These are phyloP conservation scores for Chanos chanos DNA, from an alignment of 2,797 vertebrate genomes.

Conservation along the genomic window DNA sequence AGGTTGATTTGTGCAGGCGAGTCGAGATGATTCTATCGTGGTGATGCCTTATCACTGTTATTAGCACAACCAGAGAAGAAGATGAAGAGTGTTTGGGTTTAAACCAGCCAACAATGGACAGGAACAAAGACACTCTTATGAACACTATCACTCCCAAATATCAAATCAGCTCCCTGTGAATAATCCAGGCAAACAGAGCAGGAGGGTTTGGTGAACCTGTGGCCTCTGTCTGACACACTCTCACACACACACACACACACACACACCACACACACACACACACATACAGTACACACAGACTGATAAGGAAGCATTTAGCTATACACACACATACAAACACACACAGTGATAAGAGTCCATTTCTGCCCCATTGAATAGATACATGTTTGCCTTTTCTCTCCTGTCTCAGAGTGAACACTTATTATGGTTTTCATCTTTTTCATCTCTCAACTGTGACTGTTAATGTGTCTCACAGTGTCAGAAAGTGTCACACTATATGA, in stretches of 20 bases:
- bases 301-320: slow-evolving; percentile 43
- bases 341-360: slow-evolving; percentile 34
- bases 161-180: slow-evolving; percentile 77
- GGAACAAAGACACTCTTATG: slow-evolving; percentile 78
- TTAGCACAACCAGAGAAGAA: slow-evolving; percentile 73
- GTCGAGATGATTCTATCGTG: slow-evolving; percentile 78
- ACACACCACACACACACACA: slow-evolving; percentile 26
- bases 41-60: slow-evolving; percentile 77
- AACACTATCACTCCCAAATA: slow-evolving; percentile 79
- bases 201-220: slow-evolving; percentile 72
- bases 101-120: slow-evolving; percentile 76
- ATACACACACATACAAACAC: slow-evolving; percentile 27
- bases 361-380: slow-evolving; percentile 31
- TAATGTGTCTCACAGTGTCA: too few relatives aligned
- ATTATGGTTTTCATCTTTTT: too few relatives aligned
- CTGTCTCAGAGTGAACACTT: slow-evolving; percentile 3
- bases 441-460: too few relatives aligned
- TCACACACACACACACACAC: slow-evolving; percentile 20
- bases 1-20: slow-evolving; percentile 25
- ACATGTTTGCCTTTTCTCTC: slow-evolving; percentile 20
- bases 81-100: slow-evolving; percentile 79
- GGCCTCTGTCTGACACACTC: slow-evolving; percentile 58
- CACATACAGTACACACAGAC: slow-evolving; percentile 27
- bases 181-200: slow-evolving; percentile 74
- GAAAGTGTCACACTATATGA: too few relatives aligned